Base-by-base conservation (phyloP, 2,888 invertebrate genomes). In the Andrena haemorrhoa region DNA sequence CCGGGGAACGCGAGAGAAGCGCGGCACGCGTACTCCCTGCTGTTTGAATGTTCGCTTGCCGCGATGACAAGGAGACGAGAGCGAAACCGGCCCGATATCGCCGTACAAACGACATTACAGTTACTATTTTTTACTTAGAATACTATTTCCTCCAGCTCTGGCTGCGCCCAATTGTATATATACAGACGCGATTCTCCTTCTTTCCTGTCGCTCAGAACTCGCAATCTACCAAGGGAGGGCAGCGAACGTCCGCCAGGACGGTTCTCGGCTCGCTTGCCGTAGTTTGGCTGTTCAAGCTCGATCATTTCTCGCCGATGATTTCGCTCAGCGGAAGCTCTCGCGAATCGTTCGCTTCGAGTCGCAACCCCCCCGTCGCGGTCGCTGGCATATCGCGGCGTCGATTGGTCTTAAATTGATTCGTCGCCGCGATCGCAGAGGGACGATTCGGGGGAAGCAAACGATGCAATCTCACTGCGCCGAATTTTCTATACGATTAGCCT, bases 51-150 rank as follows among this genome's bases (percentile, higher is more conserved):
- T 80, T 79, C 75, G 82, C 82, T 82, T 82, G 51, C 26, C 65
- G 82, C 70, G 80, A 70, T 80, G 33, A 66, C 53, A 60, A 60
- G 8, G 41, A 60, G 51, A 79, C 41, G 49, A 26, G 53, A 35
- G 65, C 74, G 63, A 64, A 64, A 70, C 61, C 12, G 53, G 60
- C 49, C 64, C 81, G 58, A 73, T 70, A 70, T 80, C 81, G 56
- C 70, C 60, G 33, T 82, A 81, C 82, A 82, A 80, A 81, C 82
- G 73, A 82, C 69, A 61, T 77, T 72, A 53, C 68, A 74, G 60
- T 79, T 72, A 72, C 82, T 84, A 74, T 73, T 82, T 82, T 84
- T 75, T 75, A 75, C 75, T 85, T 71, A 74, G 73, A 82, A 83
- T 83, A 84, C 80, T 82, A 71, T 80, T 74, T 64, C 77, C 74